Base-by-base conservation (phyloP, 2,888 invertebrate genomes). In the Troides oblongomaculatus region DNA sequence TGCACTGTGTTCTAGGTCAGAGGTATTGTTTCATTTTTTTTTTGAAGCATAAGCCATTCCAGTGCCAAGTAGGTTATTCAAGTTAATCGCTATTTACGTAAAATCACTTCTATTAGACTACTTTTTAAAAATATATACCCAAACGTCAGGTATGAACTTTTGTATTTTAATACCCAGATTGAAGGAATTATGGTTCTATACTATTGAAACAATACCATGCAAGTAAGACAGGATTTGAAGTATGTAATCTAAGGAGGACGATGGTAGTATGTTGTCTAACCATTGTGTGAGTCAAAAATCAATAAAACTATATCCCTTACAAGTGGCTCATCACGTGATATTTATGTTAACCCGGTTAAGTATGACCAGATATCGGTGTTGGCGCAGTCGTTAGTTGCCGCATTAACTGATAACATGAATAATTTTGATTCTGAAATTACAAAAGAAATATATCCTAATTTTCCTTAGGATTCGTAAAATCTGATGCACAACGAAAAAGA, bases 31-130 rank as follows among this genome's bases (percentile, higher is more conserved):
- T 53, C 18, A 18, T 53, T 53, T 53, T n/a, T 53, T n/a, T 53
- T 53, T 53, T 53, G 53, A n/a, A 53, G 53, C 53, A n/a, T 18
- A 53, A n/a, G 53, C 53, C 53, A n/a, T n/a, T n/a, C 7, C n/a
- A 53, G 53, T n/a, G 53, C 53, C 53, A n/a, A n/a, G n/a, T 53
- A n/a, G 53, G 53, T 53, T 53, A 53, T 50, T 50, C 17, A 50
- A 18, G 18, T 50, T 5, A 50, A n/a, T 53, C n/a, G 53, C 18
- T 53, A n/a, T n/a, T 53, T 53, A 53, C 18, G 14, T 53, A 53
- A 4, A 18, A n/a, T n/a, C 53, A 18, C 53, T 53, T 18, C 6
- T n/a, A 53, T 53, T n/a, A 30, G 0, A 8, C 53, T n/a, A n/a
- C 3, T n/a, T 53, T n/a, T n/a, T 53, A 53, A 18, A 53, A n/a